These are phyloP conservation scores for Hirtodrosophila trivittata DNA, from an alignment of 2,888 invertebrate species.

Conservation along the genomic window DNA sequence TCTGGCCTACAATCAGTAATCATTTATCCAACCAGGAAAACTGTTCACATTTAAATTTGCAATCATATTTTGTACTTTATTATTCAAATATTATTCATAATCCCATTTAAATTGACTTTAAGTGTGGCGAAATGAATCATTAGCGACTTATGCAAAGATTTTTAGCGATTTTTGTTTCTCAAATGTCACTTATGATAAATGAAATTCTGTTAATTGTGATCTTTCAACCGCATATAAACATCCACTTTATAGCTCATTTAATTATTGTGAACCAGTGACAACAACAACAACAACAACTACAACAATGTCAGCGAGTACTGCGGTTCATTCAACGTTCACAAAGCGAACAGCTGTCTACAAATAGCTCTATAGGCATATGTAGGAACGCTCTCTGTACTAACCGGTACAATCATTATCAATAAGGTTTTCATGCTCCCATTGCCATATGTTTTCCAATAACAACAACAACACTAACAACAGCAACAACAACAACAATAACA, in stretches of 20 bases:
- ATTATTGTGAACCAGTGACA: background rate
- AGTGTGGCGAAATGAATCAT: no score
- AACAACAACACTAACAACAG: conserved; percentile 13
- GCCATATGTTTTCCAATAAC: conserved; percentile 54
- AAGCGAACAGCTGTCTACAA: conserved; percentile 46
- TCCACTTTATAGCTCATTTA: conserved; percentile 9
- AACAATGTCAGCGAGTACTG: conserved; percentile 2
- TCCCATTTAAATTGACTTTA: no score
- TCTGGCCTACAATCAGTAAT: no score
- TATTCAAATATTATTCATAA: no score
- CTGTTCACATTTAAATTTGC: no score
- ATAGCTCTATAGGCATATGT: background rate
- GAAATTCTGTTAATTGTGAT: conserved; percentile 13
- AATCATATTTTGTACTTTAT: no score
- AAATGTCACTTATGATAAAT: no score
- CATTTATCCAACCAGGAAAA: no score
- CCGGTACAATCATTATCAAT: conserved; percentile 38
- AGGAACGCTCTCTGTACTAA: conserved; percentile 25
- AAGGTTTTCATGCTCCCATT: conserved; percentile 43
- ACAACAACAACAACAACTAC: conserved; percentile 1
- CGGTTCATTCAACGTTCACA: conserved; percentile 25
- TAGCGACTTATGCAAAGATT: no score
- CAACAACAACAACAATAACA: conserved; percentile 4
- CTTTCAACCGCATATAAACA: conserved; percentile 22
- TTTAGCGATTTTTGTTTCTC: no score